Evolutionary conservation across 1,140 invertebrate genomes (phyloP).

Genomic region (Saxidomus purpurata): DNA sequence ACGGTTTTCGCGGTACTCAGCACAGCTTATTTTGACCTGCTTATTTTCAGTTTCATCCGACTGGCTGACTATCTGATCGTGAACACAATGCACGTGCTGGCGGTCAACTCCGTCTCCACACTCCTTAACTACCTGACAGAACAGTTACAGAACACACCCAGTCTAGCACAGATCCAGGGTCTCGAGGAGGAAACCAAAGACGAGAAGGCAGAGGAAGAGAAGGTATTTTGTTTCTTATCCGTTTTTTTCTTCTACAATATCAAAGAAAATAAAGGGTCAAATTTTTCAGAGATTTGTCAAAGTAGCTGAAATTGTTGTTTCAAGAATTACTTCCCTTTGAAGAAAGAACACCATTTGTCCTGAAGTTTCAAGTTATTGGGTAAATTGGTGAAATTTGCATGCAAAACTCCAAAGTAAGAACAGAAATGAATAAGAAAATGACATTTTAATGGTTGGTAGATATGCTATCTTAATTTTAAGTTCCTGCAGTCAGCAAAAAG

Average conservation of each 20-base stretch:
- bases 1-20: too few species aligned
- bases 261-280: background rate
- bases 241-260: background rate
- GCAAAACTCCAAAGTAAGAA: too few species aligned
- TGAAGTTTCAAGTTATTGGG: too few species aligned
- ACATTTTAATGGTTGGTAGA: too few species aligned
- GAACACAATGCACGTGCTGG: constrained; percentile 90
- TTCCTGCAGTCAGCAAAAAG: too few species aligned
- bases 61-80: constrained; percentile 92
- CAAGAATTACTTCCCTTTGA: too few species aligned
- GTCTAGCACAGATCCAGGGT: constrained; percentile 83
- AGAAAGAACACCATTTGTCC: too few species aligned
- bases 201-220: constrained; percentile 76
- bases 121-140: constrained; percentile 89
- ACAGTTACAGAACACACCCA: constrained; percentile 89
- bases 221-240: constrained; percentile 41
- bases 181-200: constrained; percentile 78
- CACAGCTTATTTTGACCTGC: too few species aligned
- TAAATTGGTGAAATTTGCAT: too few species aligned
- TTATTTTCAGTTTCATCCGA: constrained; percentile 90
- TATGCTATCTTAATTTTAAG: too few species aligned
- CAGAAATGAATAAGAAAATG: too few species aligned
- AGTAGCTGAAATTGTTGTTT: too few species aligned
- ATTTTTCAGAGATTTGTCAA: background rate
- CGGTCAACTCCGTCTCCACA: constrained; percentile 90